phyloP scores from a whole-genome alignment of 2,797 vertebrate species.

The Parauchenoglanis punctatus region DNA sequence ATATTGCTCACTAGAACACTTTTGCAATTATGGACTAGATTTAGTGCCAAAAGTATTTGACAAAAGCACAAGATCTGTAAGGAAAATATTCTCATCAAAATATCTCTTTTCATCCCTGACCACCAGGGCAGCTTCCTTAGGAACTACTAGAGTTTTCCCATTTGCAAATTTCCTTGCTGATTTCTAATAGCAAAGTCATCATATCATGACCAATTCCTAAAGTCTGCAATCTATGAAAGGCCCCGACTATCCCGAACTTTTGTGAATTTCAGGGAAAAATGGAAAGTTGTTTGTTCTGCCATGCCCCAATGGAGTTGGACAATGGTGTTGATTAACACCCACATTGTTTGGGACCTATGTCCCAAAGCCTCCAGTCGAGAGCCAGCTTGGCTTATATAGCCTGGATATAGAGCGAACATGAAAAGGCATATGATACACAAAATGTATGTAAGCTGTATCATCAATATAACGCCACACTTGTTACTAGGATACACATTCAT shows the following conservation, averaged over 20 bases:
- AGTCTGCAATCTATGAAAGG: neutral
- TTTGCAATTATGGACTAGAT: neutral
- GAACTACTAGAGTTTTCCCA: neutral
- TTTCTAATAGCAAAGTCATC: neutral
- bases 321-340: neutral
- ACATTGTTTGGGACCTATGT: neutral
- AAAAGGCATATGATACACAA: neutral
- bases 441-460: neutral
- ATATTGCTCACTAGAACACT: conserved; percentile 43
- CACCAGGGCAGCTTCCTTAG: neutral
- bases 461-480: neutral
- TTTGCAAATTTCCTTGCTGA: neutral
- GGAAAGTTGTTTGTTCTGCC: neutral
- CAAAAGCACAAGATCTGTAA: neutral
- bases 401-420: neutral
- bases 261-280: neutral
- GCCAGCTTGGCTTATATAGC: neutral
- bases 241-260: neutral
- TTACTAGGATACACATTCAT: neutral
- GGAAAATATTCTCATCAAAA: neutral
- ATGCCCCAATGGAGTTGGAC: neutral
- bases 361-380: neutral
- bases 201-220: neutral
- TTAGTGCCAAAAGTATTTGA: neutral
- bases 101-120: neutral